phyloP scores from a whole-genome alignment of 2,888 invertebrate genomes.

The Notocelia uddmanniana region DNA sequence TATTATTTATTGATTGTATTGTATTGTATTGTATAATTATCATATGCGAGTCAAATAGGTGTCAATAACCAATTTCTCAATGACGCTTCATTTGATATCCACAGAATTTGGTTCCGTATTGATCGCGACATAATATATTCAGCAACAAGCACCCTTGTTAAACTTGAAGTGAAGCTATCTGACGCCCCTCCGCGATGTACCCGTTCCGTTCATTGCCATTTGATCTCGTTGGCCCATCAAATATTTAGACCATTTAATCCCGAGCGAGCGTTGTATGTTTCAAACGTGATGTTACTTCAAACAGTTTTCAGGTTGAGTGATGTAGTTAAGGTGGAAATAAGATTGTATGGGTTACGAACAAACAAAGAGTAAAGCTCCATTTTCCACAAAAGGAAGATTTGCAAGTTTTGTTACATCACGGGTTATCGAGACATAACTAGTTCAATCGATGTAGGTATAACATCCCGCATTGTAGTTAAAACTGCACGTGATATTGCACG shows the following conservation, averaged over 20 bases:
- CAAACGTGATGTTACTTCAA: conserved; percentile 56
- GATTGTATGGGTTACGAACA: background rate
- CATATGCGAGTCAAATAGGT: background rate
- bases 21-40: no score
- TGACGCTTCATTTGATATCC: conserved; percentile 29
- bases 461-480: no score
- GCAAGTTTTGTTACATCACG: no score
- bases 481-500: no score
- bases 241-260: conserved; percentile 82
- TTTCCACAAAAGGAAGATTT: no score
- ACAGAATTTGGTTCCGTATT: conserved; percentile 51
- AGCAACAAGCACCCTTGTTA: conserved; percentile 79
- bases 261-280: conserved; percentile 67
- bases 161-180: conserved; percentile 68
- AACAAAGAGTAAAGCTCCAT: background rate
- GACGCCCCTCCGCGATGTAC: conserved; percentile 63
- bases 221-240: conserved; percentile 81
- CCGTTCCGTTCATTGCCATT: conserved; percentile 69
- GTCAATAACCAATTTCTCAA: background rate
- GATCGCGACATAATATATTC: conserved; percentile 79
- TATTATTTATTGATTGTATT: no score
- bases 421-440: no score
- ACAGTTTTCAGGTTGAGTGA: conserved; percentile 30
- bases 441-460: no score
- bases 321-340: background rate